These are phyloP conservation scores for Anolis apletophallus DNA, from an alignment of 2,797 vertebrate genomes.

Conservation along the genomic window DNA sequence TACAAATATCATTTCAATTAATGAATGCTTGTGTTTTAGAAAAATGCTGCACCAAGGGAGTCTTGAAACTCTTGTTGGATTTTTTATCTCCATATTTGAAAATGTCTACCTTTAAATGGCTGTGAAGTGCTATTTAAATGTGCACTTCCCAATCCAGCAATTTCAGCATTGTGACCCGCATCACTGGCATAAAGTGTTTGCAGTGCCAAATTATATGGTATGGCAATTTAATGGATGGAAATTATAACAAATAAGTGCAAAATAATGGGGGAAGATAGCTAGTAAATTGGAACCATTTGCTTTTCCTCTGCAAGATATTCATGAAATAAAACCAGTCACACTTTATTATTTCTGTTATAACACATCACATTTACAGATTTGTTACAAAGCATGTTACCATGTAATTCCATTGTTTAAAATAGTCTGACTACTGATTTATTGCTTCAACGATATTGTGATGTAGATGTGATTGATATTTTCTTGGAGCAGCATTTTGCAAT, in stretches of 20 bases:
- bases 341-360: not conserved
- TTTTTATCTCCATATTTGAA: not conserved
- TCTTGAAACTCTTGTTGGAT: not conserved
- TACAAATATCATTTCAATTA: not conserved
- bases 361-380: not conserved
- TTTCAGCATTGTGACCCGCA: not conserved
- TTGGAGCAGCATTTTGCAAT: conserved; percentile 2
- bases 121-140: not conserved
- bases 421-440: not conserved
- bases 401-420: not conserved
- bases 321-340: not conserved
- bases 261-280: not conserved
- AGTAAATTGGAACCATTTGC: not conserved
- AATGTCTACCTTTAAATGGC: not conserved
- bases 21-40: not conserved
- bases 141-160: not conserved
- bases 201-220: not conserved
- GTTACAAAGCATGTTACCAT: not conserved
- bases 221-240: not conserved
- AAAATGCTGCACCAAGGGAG: fast-evolving
- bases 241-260: not conserved
- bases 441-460: not conserved
- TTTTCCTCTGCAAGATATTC: conserved; percentile 5
- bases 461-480: conserved; percentile 1
- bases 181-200: not conserved